Base-by-base conservation (phyloP, 2,797 vertebrate species). In the Sandelia bainsii region DNA sequence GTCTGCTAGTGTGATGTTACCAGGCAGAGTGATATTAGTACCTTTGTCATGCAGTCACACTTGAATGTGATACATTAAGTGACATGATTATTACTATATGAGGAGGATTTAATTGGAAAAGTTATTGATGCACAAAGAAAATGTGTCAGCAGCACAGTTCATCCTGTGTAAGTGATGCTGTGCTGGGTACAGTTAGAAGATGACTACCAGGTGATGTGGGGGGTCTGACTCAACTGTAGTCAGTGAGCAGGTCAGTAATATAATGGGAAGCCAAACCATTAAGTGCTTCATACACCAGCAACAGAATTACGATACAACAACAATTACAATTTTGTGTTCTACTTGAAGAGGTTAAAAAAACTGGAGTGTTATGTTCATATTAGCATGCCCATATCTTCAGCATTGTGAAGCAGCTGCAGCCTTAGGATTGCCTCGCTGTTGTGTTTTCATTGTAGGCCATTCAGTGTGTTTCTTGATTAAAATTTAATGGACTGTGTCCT, bases 41-140 rank as follows among this genome's bases (percentile, higher is more conserved):
- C 34, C 10, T 62, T 57, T 50, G 49, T 70, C 52, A 51, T 54
- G 25, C n/a, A 63, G 48, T 62, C 63, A 72, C 69, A 66, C 59
- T 20, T 60, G 34, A n/a, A 60, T 34, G 52, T 62, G 46, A 59
- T 62, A 23, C 54, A 48, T 65, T 25, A 23, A 37, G 29, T 72
- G 49, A 68, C 50, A 40, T 17, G 39, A 34, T 76, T 16, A 22
- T 77, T 58, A 60, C 27, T 69, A 45, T 40, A 56, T 3, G 40
- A 46, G 16, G 23, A 23, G 22, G 63, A 46, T 72, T 54, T 23
- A 42, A 65, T 74, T 54, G 20, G 17, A 45, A 53, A 67, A n/a
- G 29, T 17, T 51, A 11, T 62, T 46, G 51, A 60, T 51, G 25
- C 19, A n/a, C 25, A 45, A 53, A 66, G 20, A 53, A 45, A 39